Evolutionary conservation across 23 tunicate species (phyloP).

Genomic region (Trididemnum miniatum): DNA sequence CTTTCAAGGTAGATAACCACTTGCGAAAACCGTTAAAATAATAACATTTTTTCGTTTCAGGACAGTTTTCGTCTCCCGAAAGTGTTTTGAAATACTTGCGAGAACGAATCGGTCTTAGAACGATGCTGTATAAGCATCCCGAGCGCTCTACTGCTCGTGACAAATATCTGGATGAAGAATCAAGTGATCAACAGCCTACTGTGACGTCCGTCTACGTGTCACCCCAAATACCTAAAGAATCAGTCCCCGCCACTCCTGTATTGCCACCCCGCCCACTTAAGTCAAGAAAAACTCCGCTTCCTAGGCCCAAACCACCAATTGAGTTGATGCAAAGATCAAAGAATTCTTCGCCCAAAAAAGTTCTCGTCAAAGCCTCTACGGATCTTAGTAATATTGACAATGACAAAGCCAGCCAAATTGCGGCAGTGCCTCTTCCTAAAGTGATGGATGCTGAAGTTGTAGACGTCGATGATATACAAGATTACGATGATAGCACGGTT

Average conservation of each 20-base stretch:
- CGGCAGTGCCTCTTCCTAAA: too few species aligned
- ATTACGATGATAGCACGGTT: too few species aligned
- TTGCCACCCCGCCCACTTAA: background rate
- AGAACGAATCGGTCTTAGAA: constrained; percentile 1
- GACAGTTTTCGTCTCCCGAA: constrained; percentile 1
- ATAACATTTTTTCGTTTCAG: background rate
- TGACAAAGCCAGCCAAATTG: background rate
- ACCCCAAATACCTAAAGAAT: background rate
- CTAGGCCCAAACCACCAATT: background rate
- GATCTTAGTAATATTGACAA: too few species aligned
- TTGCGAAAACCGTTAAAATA: background rate
- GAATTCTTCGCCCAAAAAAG: background rate
- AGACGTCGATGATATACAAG: too few species aligned
- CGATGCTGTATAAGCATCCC: background rate
- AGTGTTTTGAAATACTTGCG: constrained; percentile 8
- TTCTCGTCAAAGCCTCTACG: background rate
- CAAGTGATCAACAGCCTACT: background rate
- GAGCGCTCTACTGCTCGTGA: background rate
- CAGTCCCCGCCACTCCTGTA: background rate
- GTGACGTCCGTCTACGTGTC: background rate
- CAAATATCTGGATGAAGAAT: background rate
- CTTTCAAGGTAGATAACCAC: too few species aligned
- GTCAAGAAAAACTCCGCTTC: background rate
- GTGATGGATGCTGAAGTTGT: too few species aligned
- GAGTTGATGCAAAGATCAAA: background rate